These are phyloP conservation scores for Melopsittacus undulatus DNA, from an alignment of 2,797 vertebrate genomes.

Conservation along the genomic window DNA sequence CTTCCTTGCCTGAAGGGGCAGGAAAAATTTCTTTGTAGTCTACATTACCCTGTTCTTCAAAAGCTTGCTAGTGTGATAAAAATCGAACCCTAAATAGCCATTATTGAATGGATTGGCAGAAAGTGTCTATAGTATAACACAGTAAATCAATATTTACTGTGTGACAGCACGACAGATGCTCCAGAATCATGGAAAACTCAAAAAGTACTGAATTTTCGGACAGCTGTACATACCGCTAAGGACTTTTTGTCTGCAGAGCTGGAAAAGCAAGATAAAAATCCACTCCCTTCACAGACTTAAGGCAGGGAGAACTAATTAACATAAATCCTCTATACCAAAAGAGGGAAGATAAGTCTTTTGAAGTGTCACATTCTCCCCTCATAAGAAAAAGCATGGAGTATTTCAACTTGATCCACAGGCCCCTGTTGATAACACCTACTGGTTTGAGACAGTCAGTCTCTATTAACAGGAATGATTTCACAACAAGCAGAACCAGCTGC, in stretches of 20 bases:
- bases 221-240: not conserved
- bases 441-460: not conserved
- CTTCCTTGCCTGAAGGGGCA: not conserved
- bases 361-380: not conserved
- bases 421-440: not conserved
- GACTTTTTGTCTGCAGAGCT: not conserved
- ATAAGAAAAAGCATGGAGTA: not conserved
- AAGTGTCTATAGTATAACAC: not conserved
- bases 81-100: not conserved
- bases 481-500: not conserved
- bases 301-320: not conserved
- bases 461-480: not conserved
- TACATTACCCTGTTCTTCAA: not conserved
- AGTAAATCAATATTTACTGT: not conserved
- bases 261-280: not conserved
- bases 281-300: not conserved
- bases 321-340: not conserved
- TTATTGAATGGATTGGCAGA: not conserved
- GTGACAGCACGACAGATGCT: not conserved
- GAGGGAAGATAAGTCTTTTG: not conserved
- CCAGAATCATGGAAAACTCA: not conserved
- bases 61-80: not conserved
- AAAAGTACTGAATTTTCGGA: not conserved
- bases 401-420: not conserved
- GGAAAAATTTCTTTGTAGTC: not conserved